Evolutionary conservation across 2,113 vertebrate species (phyloP).

Genomic region (Caranx melampygus): DNA sequence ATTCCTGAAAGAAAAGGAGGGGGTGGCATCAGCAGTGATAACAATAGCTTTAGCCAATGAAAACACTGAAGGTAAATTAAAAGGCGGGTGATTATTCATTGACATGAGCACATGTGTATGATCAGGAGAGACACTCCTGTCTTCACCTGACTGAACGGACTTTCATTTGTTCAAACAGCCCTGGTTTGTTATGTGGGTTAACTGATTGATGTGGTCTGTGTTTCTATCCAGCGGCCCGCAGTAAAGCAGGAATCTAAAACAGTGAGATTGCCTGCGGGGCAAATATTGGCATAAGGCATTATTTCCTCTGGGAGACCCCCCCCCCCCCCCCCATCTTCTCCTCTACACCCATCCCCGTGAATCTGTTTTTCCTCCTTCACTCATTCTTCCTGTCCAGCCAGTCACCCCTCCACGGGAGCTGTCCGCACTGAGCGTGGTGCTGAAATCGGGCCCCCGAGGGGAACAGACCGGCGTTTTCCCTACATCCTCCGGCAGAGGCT

Average conservation of each 20-base stretch:
- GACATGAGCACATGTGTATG: neutral
- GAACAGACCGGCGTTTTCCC: neutral
- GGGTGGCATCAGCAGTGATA: conserved; percentile 37
- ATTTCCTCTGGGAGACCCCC: conserved; percentile 24
- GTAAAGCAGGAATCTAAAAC: conserved; percentile 31
- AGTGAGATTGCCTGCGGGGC: conserved; percentile 33
- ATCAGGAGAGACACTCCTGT: neutral
- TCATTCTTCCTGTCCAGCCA: neutral
- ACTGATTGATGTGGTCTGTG: neutral
- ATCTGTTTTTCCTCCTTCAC: neutral
- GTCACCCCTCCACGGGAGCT: conserved; percentile 43
- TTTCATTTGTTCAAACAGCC: neutral
- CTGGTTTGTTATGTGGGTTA: neutral
- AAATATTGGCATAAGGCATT: conserved; percentile 30
- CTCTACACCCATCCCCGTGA: neutral
- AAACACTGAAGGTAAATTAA: neutral
- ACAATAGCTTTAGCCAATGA: conserved; percentile 12
- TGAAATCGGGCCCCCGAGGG: conserved; percentile 46
- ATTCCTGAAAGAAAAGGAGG: conserved; percentile 87
- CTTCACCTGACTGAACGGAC: neutral
- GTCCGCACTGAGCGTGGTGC: conserved; percentile 55
- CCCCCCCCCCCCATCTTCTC: neutral
- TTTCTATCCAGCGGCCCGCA: neutral
- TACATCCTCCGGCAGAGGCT: neutral
- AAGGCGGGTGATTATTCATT: neutral